Conservation (phyloP, 2,888 invertebrate genomes). For the Chirona hameri region DNA sequence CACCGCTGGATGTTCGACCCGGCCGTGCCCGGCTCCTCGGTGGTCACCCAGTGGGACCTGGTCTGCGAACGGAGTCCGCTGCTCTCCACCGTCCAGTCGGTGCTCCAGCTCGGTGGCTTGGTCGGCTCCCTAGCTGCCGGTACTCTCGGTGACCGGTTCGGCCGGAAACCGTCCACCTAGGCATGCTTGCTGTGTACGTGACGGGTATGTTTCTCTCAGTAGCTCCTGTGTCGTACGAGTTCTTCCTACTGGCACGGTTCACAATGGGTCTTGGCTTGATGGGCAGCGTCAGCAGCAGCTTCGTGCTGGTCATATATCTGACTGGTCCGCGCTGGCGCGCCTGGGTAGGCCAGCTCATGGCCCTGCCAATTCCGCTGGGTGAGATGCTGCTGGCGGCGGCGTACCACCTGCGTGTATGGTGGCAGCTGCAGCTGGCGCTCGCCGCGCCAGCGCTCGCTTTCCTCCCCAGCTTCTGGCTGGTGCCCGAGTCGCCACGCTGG, state of each 20-base stretch:
- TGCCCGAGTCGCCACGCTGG: constrained; percentile 76
- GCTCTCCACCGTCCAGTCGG: too few relatives aligned
- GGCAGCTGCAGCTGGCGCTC: constrained; percentile 62
- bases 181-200: constrained; percentile 38
- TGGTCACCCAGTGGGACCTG: constrained; percentile 39
- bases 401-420: constrained; percentile 64
- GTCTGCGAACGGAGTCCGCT: too few relatives aligned
- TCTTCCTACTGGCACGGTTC: constrained; percentile 40
- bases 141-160: constrained; percentile 33
- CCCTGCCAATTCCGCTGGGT: constrained; percentile 66
- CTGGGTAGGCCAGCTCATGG: constrained; percentile 61
- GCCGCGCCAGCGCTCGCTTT: constrained; percentile 61
- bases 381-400: constrained; percentile 63
- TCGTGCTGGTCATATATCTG: constrained; percentile 53
- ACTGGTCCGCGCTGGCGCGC: constrained; percentile 59
- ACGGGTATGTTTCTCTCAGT: constrained; percentile 37
- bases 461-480: constrained; percentile 52
- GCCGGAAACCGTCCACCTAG: constrained; percentile 36
- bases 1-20: constrained; percentile 29
- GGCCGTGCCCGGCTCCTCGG: constrained; percentile 32
- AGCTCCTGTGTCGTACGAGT: constrained; percentile 37
- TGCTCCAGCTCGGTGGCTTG: too few relatives aligned
- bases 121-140: too few relatives aligned
- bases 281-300: constrained; percentile 33
- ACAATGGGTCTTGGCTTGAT: constrained; percentile 33